Evolutionary conservation across 2,113 vertebrate genomes (phyloP).

Genomic region (Connochaetes taurinus): DNA sequence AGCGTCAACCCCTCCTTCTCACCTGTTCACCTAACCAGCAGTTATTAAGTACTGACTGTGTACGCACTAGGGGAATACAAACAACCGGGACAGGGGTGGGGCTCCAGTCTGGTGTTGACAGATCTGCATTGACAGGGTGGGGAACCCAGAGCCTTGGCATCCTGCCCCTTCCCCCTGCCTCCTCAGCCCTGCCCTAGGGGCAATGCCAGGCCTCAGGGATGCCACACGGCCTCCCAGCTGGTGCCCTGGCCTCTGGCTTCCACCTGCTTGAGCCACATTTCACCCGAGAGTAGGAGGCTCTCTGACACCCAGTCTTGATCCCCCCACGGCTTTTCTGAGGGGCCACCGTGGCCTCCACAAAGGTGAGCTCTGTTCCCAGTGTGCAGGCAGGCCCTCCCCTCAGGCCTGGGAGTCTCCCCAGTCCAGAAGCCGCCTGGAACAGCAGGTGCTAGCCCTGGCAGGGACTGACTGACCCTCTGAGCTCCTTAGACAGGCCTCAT

Average conservation of each 20-base stretch:
- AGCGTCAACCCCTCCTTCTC: background rate
- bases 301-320: background rate
- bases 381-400: background rate
- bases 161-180: rapidly evolving
- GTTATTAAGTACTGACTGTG: background rate
- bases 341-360: rapidly evolving
- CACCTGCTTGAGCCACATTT: rapidly evolving
- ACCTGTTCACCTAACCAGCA: background rate
- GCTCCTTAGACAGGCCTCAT: background rate
- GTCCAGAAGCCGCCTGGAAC: background rate
- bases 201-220: rapidly evolving
- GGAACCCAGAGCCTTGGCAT: background rate
- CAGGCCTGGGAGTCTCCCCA: background rate
- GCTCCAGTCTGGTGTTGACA: rapidly evolving
- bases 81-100: rapidly evolving
- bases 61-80: rapidly evolving
- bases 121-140: rapidly evolving
- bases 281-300: rapidly evolving
- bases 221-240: rapidly evolving
- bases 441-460: rapidly evolving
- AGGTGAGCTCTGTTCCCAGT: rapidly evolving
- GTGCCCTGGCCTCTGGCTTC: background rate
- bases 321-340: rapidly evolving
- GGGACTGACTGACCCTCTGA: rapidly evolving
- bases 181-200: background rate